Evolutionary conservation across 2,113 vertebrate genomes (phyloP), one percentile per base, ranked within the genome.

Genomic region (Tyto alba): DNA sequence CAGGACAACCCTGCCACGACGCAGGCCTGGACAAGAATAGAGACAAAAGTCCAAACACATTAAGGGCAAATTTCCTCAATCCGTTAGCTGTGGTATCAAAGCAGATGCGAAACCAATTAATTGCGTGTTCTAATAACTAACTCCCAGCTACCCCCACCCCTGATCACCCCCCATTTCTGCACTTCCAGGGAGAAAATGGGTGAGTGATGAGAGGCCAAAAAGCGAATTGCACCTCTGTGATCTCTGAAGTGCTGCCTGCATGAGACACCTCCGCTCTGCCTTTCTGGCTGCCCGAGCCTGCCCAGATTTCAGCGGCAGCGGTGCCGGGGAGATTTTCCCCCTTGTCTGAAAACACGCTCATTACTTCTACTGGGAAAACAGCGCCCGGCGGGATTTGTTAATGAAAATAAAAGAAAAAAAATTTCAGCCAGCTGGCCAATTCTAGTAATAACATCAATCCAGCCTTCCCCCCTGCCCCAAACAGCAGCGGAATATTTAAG

Each of bases 151-250:
- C 0, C 0, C 36, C 14, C 32, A 23, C 3, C 3, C 15, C 27
- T 0, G 1, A 56, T 48, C 53, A 64, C 30, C 17, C 63, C 47
- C 30, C 1, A 2, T 56, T 69, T 43, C 72, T 53, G 62, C 1
- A 3, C 63, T 45, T 87, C 53, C n/a, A 62, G 45, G n/a, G 15
- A 3, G 40, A 74, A 69, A 78, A 75, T 36, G 5, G 50, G 84
- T 26, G 32, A 64, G 41, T 21, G 32, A 21, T 0, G 1, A 38
- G 26, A 59, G 13, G 40, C 27, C 48, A 27, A 53, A 72, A 60
- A 0, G 2, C 25, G 38, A 47, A 48, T 34, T 1, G 0, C 0
- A 6, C 25, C 48, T 43, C 1, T 2, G 2, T 17, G 16, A 34
- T 52, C 15, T 47, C 47, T 8, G 32, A 32, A 30, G 48, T 29